Evolutionary conservation across 2,888 invertebrate species (phyloP).

Genomic region (Drosophila ochracea): DNA sequence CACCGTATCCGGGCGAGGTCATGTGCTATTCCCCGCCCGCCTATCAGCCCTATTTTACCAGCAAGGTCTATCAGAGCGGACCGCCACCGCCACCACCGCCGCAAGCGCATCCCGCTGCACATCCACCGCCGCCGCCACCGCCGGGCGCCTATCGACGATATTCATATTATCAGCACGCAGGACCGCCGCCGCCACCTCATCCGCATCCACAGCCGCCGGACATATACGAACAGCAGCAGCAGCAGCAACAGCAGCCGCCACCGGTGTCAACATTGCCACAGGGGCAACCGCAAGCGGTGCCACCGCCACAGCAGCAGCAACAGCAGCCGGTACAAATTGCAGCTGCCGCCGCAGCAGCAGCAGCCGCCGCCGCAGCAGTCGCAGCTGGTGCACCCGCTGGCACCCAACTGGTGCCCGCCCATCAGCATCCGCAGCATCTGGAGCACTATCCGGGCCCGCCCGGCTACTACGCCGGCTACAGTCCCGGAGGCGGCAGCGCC

Average conservation of each 20-base stretch:
- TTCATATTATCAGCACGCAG: slow-evolving; percentile 72
- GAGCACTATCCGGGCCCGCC: slow-evolving; percentile 87
- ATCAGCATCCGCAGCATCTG: slow-evolving; percentile 84
- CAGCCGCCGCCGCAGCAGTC: slow-evolving; percentile 63
- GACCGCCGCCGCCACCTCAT: slow-evolving; percentile 45
- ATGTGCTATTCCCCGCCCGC: slow-evolving; percentile 86
- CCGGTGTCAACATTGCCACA: slow-evolving; percentile 26
- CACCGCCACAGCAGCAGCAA: slow-evolving; percentile 38
- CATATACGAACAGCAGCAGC: slow-evolving; percentile 80
- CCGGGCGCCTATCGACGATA: slow-evolving; percentile 74
- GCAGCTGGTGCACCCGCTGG: slow-evolving; percentile 66
- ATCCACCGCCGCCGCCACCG: slow-evolving; percentile 82
- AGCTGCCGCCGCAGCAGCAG: slow-evolving; percentile 66
- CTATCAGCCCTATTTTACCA: slow-evolving; percentile 86
- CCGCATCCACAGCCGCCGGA: slow-evolving; percentile 78
- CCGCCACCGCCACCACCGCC: slow-evolving; percentile 84
- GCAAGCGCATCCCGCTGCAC: slow-evolving; percentile 71
- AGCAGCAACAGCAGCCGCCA: slow-evolving; percentile 61
- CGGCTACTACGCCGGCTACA: slow-evolving; percentile 87
- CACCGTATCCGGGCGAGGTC: slow-evolving; percentile 85
- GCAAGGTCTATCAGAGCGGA: slow-evolving; percentile 86
- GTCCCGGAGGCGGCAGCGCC: slow-evolving; percentile 84
- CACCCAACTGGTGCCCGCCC: slow-evolving; percentile 85
- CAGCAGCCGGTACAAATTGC: slow-evolving; percentile 51
- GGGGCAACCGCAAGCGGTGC: slow-evolving; percentile 13